A percentile compares a stretch with the other conserved stretches of the same genome.
These are phyloP conservation scores for human (Homo sapiens) DNA, from an alignment of 2,113 vertebrate genomes.

Conservation along the genomic window DNA sequence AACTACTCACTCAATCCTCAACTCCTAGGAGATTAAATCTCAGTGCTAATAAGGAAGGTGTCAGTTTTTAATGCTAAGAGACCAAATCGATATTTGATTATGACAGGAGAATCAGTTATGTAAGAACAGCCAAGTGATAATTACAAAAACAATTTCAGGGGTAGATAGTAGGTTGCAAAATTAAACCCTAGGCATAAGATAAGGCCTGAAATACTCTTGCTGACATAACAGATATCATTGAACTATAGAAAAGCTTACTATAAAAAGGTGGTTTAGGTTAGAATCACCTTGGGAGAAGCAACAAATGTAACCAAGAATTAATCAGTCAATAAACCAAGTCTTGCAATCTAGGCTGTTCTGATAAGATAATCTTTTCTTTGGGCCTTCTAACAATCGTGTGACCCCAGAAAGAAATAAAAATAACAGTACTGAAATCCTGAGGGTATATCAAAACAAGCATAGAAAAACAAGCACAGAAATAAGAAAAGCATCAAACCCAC, in stretches of 20 bases:
- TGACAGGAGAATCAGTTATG: slow-evolving; percentile 3
- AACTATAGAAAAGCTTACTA: slow-evolving; percentile 36
- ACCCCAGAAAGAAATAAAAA: slow-evolving; percentile 27
- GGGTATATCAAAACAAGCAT: not conserved
- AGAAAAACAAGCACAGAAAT: slow-evolving; percentile 34
- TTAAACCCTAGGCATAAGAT: slow-evolving; percentile 46
- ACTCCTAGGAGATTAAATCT: slow-evolving; percentile 33
- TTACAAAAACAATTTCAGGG: not conserved
- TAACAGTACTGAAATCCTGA: not conserved
- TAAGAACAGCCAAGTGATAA: not conserved
- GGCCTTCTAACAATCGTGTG: slow-evolving; percentile 27
- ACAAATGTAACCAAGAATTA: slow-evolving; percentile 44
- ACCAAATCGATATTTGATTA: slow-evolving; percentile 57
- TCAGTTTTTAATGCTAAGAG: slow-evolving; percentile 36
- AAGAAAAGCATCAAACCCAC: not conserved
- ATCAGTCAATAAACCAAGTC: not conserved
- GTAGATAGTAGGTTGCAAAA: slow-evolving; percentile 35
- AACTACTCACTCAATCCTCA: not conserved
- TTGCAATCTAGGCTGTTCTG: not conserved
- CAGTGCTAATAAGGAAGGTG: not conserved
- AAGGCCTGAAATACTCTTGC: not conserved
- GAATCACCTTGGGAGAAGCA: slow-evolving; percentile 54
- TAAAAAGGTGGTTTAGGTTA: not conserved
- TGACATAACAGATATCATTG: not conserved
- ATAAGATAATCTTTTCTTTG: slow-evolving; percentile 58